phyloP scores from a whole-genome alignment of 2,113 vertebrate genomes.

The Oncorhynchus masou region DNA sequence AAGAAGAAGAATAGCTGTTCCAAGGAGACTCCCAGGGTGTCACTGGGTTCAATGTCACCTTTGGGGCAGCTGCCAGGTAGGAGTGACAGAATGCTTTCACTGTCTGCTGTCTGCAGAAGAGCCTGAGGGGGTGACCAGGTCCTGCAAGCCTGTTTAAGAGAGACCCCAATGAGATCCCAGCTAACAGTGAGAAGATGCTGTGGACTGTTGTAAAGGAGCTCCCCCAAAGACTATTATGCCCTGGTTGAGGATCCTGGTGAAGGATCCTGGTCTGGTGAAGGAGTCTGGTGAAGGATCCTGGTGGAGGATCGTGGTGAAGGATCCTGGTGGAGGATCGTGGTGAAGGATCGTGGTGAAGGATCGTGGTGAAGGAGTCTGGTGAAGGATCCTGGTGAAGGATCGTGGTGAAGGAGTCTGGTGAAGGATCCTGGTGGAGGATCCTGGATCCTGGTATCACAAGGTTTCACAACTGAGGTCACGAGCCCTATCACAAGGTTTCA shows the following conservation, averaged over 20 bases:
- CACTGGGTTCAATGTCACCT: neutral
- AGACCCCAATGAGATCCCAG: neutral
- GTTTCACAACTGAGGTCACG: conserved; percentile 34
- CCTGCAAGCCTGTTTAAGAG: neutral
- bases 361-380: too few relatives aligned
- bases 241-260: neutral
- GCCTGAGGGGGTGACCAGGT: too few relatives aligned
- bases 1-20: neutral
- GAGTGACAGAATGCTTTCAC: neutral
- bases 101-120: neutral
- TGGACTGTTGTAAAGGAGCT: neutral
- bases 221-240: neutral
- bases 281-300: too few relatives aligned
- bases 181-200: neutral
- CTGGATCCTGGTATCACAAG: too few relatives aligned
- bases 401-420: too few relatives aligned
- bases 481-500: conserved; percentile 23
- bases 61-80: neutral
- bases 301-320: too few relatives aligned
- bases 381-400: too few relatives aligned
- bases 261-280: too few relatives aligned
- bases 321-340: too few relatives aligned
- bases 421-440: too few relatives aligned
- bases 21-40: neutral
- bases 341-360: too few relatives aligned